Evolutionary conservation across 2,113 vertebrate species (phyloP).

Genomic region (Gambusia affinis): DNA sequence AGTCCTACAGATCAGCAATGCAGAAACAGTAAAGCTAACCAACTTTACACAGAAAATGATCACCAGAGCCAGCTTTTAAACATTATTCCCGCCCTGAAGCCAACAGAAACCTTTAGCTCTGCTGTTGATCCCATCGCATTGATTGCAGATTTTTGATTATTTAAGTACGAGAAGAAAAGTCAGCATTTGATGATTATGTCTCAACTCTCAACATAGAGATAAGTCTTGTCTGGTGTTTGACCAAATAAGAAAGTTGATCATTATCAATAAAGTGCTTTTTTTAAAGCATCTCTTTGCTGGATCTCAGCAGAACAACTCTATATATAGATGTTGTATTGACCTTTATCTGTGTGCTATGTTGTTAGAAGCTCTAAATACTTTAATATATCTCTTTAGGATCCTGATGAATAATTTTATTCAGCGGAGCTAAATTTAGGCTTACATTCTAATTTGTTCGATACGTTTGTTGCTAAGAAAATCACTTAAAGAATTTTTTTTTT

Average conservation of each 20-base stretch:
- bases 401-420: not conserved
- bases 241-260: not conserved
- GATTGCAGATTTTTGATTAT: not conserved
- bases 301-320: not conserved
- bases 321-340: not conserved
- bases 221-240: not conserved
- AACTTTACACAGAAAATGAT: constrained; percentile 3
- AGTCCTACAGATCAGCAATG: constrained; percentile 32
- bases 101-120: not conserved
- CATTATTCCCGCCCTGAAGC: constrained; percentile 5
- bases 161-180: not conserved
- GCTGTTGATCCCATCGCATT: not conserved
- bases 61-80: not conserved
- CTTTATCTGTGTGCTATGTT: not conserved
- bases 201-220: not conserved
- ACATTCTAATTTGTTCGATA: not conserved
- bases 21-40: constrained; percentile 25
- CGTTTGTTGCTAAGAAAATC: not conserved
- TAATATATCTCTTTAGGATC: not conserved
- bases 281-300: not conserved
- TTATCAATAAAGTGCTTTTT: not conserved
- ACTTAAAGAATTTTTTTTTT: not conserved
- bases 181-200: not conserved
- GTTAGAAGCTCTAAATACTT: not conserved
- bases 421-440: constrained; percentile 8